Conservation (phyloP, 2,113 vertebrate genomes). For the Bubo blakistoni region DNA sequence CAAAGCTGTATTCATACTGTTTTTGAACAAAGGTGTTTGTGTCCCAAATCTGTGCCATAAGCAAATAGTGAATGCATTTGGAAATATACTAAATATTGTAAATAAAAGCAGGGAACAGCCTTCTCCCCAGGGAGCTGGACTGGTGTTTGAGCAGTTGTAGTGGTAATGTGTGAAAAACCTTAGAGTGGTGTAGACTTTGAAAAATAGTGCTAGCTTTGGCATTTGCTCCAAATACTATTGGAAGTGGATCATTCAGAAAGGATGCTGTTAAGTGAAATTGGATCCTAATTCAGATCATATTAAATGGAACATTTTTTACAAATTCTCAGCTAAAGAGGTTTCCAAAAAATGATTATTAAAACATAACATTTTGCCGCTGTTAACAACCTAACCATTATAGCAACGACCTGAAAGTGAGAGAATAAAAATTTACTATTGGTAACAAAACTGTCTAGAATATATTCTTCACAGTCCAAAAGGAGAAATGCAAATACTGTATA, state of each 20-base stretch:
- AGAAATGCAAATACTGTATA: not conserved
- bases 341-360: not conserved
- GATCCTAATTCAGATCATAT: not conserved
- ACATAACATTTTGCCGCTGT: slow-evolving; percentile 19
- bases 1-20: not conserved
- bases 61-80: not conserved
- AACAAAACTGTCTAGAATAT: slow-evolving; percentile 12
- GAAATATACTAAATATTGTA: not conserved
- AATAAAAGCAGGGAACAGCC: not conserved
- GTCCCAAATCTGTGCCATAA: not conserved
- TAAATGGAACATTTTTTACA: slow-evolving; percentile 35
- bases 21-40: not conserved
- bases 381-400: slow-evolving; percentile 5
- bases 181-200: not conserved
- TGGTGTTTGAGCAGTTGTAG: not conserved
- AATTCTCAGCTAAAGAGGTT: slow-evolving; percentile 8
- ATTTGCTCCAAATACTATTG: not conserved
- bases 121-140: not conserved
- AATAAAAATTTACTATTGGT: slow-evolving; percentile 53
- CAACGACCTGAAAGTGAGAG: not conserved
- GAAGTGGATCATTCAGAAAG: slow-evolving; percentile 34
- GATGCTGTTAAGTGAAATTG: slow-evolving; percentile 26
- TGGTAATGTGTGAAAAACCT: slow-evolving; percentile 31
- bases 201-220: slow-evolving; percentile 24
- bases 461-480: slow-evolving; percentile 9